Base-by-base conservation (phyloP, 2,888 invertebrate genomes). In the Acanthosepion lycidas region DNA sequence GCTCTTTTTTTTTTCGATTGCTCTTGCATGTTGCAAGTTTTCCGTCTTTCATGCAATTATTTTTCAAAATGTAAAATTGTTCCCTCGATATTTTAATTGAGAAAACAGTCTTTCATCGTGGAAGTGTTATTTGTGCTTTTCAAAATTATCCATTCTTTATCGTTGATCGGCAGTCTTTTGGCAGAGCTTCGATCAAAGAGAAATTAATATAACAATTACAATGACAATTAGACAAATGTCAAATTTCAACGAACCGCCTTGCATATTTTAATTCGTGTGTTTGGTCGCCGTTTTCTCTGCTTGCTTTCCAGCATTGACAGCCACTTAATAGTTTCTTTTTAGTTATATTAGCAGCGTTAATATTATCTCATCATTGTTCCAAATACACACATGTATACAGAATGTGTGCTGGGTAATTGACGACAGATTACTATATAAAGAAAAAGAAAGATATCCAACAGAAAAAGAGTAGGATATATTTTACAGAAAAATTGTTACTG, bases 1-100 rank as follows among this genome's bases (percentile, higher is more conserved):
- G 23, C 59, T 4, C 20, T 59, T 20, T 18, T 59, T 59, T 59
- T 20, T 59, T 59, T 59, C 4, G 20, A 23, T 23, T 59, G 59
- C 59, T 59, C 23, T 23, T 23, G 20, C 23, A 23, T 20, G 23
- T 59, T 23, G 23, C 59, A 20, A 23, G 59, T 59, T 59, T 78
- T 9, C n/a, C 8, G 8, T 78, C 78, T 78, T 78, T n/a, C 9
- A 15, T 8, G 78, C n/a, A 78, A n/a, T 78, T 78, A 78, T 78
- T 78, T 78, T 78, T n/a, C 78, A 78, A 78, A 78, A n/a, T n/a
- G n/a, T 15, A n/a, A 78, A 78, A 78, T 78, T 78, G n/a, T 78
- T 23, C 59, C 20, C 59, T 59, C 78, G 78, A n/a, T 78, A 78
- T 78, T 78, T 78, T 78, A 78, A 78, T 78, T 78, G 28, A 28